Conservation (phyloP, 1,140 invertebrate genomes). For the Drosophila triauraria region DNA sequence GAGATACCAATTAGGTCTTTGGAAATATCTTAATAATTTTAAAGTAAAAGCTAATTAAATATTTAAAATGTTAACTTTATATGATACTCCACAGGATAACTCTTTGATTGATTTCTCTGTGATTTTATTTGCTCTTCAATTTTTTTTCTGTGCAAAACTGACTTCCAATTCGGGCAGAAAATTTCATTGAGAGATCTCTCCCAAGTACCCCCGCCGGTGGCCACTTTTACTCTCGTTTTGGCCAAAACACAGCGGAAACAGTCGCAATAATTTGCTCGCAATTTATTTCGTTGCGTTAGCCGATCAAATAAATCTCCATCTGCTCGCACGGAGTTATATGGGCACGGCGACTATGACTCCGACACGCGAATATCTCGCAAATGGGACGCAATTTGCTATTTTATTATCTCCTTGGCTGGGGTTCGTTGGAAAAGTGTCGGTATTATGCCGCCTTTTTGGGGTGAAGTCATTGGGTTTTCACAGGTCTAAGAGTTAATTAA, state of each 20-base stretch:
- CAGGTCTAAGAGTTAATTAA: not conserved
- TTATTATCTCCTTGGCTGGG: constrained; percentile 7
- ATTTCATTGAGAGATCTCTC: constrained; percentile 46
- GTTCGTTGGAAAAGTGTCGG: constrained; percentile 3
- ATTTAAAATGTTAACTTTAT: too few relatives aligned
- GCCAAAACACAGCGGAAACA: constrained; percentile 65
- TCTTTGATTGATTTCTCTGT: too few relatives aligned
- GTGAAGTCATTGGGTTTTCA: constrained; percentile 13
- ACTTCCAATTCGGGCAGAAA: constrained; percentile 27
- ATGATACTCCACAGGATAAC: too few relatives aligned
- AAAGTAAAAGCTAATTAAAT: too few relatives aligned
- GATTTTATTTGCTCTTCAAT: too few relatives aligned
- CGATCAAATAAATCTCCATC: constrained; percentile 66
- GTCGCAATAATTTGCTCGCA: constrained; percentile 74
- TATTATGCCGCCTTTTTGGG: not conserved
- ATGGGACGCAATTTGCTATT: constrained; percentile 31
- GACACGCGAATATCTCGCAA: constrained; percentile 44
- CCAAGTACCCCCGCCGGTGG: constrained; percentile 5
- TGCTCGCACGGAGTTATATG: constrained; percentile 27
- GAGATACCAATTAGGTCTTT: too few relatives aligned
- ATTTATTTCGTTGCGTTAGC: constrained; percentile 72
- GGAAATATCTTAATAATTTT: too few relatives aligned
- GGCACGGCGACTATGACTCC: constrained; percentile 16
- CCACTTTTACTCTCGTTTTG: constrained; percentile 70
- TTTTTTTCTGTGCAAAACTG: not conserved